These are phyloP conservation scores for Matsumyia berberina DNA, from an alignment of 2,888 invertebrate genomes.

Conservation along the genomic window DNA sequence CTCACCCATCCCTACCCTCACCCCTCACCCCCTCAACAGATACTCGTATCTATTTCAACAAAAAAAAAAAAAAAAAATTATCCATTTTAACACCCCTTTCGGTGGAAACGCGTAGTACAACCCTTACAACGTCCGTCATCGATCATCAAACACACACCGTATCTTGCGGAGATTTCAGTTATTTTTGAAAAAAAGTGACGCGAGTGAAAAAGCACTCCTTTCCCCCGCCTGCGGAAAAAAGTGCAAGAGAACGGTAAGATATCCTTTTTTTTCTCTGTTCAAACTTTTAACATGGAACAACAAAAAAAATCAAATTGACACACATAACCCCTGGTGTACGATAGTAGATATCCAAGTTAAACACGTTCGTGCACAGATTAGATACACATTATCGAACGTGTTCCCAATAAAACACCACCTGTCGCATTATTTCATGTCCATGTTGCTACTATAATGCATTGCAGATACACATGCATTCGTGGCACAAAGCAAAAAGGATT, in stretches of 20 bases:
- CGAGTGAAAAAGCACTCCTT: no score
- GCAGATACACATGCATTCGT: not conserved
- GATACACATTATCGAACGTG: not conserved
- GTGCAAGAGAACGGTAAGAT: no score
- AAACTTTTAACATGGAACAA: no score
- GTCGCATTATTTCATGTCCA: conserved; percentile 31
- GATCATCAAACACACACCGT: not conserved
- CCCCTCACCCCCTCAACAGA: no score
- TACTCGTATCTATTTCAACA: no score
- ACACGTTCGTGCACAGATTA: not conserved
- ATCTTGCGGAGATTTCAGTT: not conserved
- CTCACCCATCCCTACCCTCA: no score
- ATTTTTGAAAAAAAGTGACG: conserved; percentile 9
- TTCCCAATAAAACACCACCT: conserved; percentile 46
- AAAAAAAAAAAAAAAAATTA: no score
- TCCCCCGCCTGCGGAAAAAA: no score
- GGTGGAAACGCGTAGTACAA: not conserved
- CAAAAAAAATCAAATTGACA: no score
- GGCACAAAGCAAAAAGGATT: no score
- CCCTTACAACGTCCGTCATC: conserved; percentile 14
- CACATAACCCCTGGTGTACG: not conserved
- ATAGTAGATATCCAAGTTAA: not conserved
- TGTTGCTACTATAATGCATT: not conserved
- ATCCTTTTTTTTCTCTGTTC: no score
- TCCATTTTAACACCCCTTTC: no score